Percentiles rank a stretch among this genome's conserved stretches.
phyloP scores from a whole-genome alignment of 2,113 vertebrate genomes.

The Antigone vipio region DNA sequence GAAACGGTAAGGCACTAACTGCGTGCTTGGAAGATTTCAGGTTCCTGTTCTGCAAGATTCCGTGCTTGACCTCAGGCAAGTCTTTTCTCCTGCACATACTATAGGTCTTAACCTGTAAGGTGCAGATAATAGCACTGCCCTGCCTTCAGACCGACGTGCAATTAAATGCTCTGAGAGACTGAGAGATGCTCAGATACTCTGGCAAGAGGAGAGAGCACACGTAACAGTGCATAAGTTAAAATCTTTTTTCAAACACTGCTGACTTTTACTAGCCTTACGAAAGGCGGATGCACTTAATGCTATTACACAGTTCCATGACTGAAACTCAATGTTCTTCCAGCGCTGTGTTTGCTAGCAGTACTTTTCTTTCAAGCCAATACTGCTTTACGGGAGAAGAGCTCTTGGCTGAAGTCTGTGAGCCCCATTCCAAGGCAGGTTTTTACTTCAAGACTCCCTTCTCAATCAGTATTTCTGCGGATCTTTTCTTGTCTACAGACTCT shows the following conservation, averaged over 20 bases:
- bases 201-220: background rate
- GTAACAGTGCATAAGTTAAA: no score
- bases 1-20: background rate
- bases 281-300: background rate
- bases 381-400: background rate
- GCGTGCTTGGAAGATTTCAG: background rate
- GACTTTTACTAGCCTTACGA: background rate
- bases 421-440: background rate
- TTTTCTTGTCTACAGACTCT: background rate
- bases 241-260: background rate
- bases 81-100: background rate
- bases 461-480: background rate
- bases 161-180: background rate
- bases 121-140: background rate
- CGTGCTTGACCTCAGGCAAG: background rate
- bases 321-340: background rate
- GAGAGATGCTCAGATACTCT: background rate
- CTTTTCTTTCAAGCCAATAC: background rate
- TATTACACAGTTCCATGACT: background rate
- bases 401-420: background rate
- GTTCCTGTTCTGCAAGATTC: background rate
- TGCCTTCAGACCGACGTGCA: rapidly evolving
- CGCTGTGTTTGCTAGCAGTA: background rate
- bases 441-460: background rate
- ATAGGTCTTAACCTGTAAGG: background rate